These are phyloP conservation scores for Gymnoscelis rufifasciata DNA, from an alignment of 2,888 invertebrate genomes.

Conservation along the genomic window DNA sequence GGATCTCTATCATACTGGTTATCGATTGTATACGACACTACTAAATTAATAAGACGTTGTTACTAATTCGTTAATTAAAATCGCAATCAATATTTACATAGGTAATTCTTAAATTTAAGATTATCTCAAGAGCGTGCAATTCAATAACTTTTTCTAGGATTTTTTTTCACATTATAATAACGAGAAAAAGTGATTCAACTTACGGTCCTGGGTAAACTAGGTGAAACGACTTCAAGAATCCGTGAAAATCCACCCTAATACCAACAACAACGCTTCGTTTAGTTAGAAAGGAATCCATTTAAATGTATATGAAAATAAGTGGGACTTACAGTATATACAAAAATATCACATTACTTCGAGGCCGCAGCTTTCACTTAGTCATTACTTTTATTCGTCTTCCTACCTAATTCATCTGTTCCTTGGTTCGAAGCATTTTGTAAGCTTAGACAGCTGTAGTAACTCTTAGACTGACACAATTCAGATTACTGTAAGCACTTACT, in stretches of 20 bases:
- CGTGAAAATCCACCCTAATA: constrained; percentile 47
- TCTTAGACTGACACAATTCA: constrained; percentile 18
- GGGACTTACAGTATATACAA: constrained; percentile 79
- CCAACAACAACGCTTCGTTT: constrained; percentile 66
- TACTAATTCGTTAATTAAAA: constrained; percentile 57
- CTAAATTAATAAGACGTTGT: constrained; percentile 50
- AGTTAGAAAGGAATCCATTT: constrained; percentile 73
- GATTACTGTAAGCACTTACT: constrained; percentile 31
- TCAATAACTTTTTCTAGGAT: constrained; percentile 26
- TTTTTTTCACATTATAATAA: constrained; percentile 12
- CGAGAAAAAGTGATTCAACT: constrained; percentile 24
- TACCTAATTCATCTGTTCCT: constrained; percentile 63
- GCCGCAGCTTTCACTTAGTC: constrained; percentile 78
- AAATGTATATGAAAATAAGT: constrained; percentile 79
- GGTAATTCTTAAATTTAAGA: constrained; percentile 55
- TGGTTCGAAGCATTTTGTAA: constrained; percentile 60
- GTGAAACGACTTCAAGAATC: constrained; percentile 42
- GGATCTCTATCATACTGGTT: constrained; percentile 61
- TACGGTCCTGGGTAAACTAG: constrained; percentile 30
- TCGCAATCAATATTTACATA: constrained; percentile 70
- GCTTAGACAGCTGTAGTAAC: constrained; percentile 56
- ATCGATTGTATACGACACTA: constrained; percentile 67
- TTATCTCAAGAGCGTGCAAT: constrained; percentile 34
- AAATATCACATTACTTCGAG: constrained; percentile 80
- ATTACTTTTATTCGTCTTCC: constrained; percentile 68